Conservation (phyloP, 1,140 invertebrate genomes). For the Eupristina koningsbergeri region DNA sequence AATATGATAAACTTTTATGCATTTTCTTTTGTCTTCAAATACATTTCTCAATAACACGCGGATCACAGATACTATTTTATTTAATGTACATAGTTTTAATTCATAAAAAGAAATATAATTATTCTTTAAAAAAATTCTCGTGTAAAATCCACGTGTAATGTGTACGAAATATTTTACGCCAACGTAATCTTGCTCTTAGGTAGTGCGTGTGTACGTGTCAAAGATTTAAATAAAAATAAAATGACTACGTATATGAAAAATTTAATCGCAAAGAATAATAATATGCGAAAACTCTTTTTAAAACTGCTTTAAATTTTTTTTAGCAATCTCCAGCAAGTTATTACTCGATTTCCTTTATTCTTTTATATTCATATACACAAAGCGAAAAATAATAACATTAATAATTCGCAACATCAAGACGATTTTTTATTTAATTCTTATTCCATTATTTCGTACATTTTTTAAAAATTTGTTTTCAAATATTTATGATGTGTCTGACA, state of each 20-base stretch:
- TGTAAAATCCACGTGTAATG: not conserved
- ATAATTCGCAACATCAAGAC: conserved; percentile 58
- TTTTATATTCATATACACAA: conserved; percentile 59
- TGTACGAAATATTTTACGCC: not conserved
- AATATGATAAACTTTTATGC: not conserved
- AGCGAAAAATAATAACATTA: conserved; percentile 64
- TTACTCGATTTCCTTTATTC: conserved; percentile 44
- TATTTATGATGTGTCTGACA: conserved; percentile 46
- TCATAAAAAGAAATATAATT: conserved; percentile 15
- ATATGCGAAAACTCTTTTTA: not conserved
- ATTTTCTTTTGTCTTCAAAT: not conserved
- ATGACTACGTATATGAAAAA: conserved; percentile 62
- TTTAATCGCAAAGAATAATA: conserved; percentile 50
- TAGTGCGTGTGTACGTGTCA: conserved; percentile 42
- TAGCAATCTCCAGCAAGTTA: conserved; percentile 52
- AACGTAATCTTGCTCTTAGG: not conserved
- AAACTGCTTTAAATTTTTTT: conserved; percentile 46
- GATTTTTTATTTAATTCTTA: not conserved
- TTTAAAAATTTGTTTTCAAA: conserved; percentile 32
- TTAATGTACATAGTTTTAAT: conserved; percentile 24
- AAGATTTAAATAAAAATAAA: conserved; percentile 64
- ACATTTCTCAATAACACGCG: conserved; percentile 7
- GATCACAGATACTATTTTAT: not conserved
- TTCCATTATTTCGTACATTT: not conserved
- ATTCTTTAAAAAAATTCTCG: conserved; percentile 1